These are phyloP conservation scores for Oreochromis aureus DNA, from an alignment of 2,113 vertebrate species.

Conservation along the genomic window DNA sequence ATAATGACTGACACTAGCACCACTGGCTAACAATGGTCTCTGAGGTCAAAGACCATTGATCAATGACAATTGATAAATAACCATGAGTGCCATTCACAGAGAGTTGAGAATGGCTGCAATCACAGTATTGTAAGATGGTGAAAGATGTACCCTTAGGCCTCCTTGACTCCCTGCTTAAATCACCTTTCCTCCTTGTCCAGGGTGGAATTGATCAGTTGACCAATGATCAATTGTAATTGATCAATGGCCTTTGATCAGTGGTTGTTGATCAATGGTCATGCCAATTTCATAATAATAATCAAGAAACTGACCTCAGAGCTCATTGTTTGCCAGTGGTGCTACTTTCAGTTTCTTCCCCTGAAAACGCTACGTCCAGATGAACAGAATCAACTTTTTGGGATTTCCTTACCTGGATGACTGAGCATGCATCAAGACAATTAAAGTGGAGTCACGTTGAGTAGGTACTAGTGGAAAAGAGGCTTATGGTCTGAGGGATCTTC, in stretches of 20 bases:
- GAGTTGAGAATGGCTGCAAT: not conserved
- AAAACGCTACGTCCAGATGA: not conserved
- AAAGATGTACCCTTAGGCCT: not conserved
- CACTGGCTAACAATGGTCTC: not conserved
- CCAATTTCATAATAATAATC: not conserved
- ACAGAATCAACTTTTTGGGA: not conserved
- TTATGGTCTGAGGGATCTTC: not conserved
- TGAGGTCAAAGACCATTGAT: not conserved
- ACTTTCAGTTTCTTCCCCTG: not conserved
- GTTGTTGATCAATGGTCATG: not conserved
- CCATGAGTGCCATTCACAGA: not conserved
- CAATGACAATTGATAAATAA: not conserved
- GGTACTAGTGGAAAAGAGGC: not conserved
- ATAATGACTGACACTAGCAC: not conserved
- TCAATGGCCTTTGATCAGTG: not conserved
- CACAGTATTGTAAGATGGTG: not conserved
- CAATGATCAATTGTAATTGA: not conserved
- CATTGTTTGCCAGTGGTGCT: not conserved
- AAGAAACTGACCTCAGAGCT: not conserved
- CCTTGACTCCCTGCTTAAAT: not conserved
- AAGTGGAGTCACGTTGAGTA: not conserved
- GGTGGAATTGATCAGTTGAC: not conserved
- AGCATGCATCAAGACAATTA: not conserved
- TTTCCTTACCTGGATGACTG: not conserved
- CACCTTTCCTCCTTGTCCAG: not conserved